Base-by-base conservation (phyloP, 1,140 invertebrate genomes). In the Camponotus vicinus region DNA sequence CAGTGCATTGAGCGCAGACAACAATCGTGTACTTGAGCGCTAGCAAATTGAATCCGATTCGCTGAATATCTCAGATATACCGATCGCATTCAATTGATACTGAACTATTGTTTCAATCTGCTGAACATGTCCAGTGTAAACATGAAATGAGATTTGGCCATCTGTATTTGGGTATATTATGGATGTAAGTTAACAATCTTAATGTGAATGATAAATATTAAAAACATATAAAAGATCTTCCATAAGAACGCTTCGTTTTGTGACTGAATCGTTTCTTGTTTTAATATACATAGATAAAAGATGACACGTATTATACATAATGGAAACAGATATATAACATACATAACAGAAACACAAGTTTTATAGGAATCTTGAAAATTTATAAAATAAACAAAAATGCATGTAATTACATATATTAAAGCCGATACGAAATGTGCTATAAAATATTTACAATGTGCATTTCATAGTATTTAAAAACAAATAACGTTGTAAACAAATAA, bases 41-140 rank as follows among this genome's bases (percentile, higher is more conserved):
- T 57, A 45, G 79, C 69, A 83, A 52, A 83, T 83, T 32, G 55
- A 61, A 37, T 13, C 40, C 55, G 79, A 42, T 61, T 49, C 79
- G 69, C 79, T 73, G 79, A 83, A 83, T 75, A 73, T 83, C 69
- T 83, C 79, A 75, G 79, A 45, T 73, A 83, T 63, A 61, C 79
- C 79, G 40, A 73, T 49, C 79, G 69, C 32, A 83, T 83, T 75
- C 79, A 83, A 83, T 75, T 61, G 79, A 27, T 75, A 73, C 69
- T 75, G 40, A 61, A 75, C 79, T 49, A 70, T 83, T 83, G 79
- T 83, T 69, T 83, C 42, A 11, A 45, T 45, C 79, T 57, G 55
- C 18, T 83, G 55, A 83, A 83, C 75, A n/a, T 40, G 40, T 13
- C 40, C 55, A 49, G 69, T 59, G 79, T 75, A 83, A 83, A 83